Evolutionary conservation across 1,140 invertebrate species (phyloP), one percentile per base, ranked within the genome.

Genomic region (Drosophila kepulauana): DNA sequence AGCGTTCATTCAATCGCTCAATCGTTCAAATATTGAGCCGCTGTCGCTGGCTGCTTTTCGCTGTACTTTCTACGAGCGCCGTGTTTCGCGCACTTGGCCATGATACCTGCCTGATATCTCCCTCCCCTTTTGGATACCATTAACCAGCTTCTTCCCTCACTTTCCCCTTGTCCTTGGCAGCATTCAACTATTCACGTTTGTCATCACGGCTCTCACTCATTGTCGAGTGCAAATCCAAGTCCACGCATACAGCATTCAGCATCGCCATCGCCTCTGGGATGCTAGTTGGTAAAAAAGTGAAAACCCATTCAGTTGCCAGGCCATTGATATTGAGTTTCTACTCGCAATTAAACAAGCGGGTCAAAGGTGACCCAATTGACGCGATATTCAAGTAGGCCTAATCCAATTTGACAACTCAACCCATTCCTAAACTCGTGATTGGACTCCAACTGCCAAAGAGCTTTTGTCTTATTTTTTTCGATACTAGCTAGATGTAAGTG

Each of bases 251-350:
- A 5, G 8, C 25, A 57, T 38, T 11, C 35, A 8, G 10, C 38
- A 8, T 41, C 7, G 33, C 38, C 38, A 13, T 30, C 20, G 46
- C n/a, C 51, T 11, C 52, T 57, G 54, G 54, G 33, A 11, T 20
- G 15, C 48, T 13, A 33, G 45, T 35, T 66, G 33, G 54, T 28
- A 35, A 76, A 81, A 73, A 81, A 81, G 78, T 81, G 78, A 81
- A 81, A 81, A 81, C 63, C 46, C 46, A 62, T 54, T 78, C 20
- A 41, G 13, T 45, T 59, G 45, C 48, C 20, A 35, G 33, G 35
- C 43, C 61, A 54, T 43, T 66, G 25, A 66, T 82, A 85, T 51
- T 67, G 62, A 45, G 66, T 85, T 85, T 85, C 62, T 78, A 54
- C 51, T 54, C 51, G 51, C 51, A 86, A 78, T 86, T 68, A 58